A percentile compares a stretch with the other conserved stretches of the same genome.
phyloP scores from a whole-genome alignment of 2,888 invertebrate genomes.

The Linnaemya vulpina region DNA sequence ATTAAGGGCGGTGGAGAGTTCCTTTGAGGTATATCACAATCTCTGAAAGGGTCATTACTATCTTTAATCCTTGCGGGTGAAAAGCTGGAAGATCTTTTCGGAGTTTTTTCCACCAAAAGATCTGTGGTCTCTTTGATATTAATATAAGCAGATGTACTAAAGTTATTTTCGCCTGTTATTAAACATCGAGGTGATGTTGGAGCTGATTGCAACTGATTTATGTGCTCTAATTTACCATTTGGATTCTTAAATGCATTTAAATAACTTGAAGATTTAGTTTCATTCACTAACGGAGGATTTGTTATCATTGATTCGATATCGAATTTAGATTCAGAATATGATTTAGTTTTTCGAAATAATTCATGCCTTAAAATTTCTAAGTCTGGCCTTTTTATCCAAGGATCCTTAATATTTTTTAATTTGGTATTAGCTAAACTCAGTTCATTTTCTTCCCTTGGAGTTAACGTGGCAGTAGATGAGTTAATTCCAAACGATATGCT shows the following conservation, averaged over 20 bases:
- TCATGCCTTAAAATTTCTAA: slow-evolving; percentile 72
- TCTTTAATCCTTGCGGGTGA: slow-evolving; percentile 76
- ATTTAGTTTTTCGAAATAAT: slow-evolving; percentile 76
- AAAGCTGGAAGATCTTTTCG: slow-evolving; percentile 75
- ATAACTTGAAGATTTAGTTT: not conserved
- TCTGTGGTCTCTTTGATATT: slow-evolving; percentile 61
- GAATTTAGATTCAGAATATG: slow-evolving; percentile 76
- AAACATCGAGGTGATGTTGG: slow-evolving; percentile 78
- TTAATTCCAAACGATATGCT: slow-evolving; percentile 75
- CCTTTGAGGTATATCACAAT: slow-evolving; percentile 29
- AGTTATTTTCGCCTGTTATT: slow-evolving; percentile 74
- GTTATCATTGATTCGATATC: slow-evolving; percentile 68
- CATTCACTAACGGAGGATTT: not conserved
- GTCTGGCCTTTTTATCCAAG: slow-evolving; percentile 79
- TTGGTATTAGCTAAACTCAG: not conserved
- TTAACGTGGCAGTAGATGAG: slow-evolving; percentile 1
- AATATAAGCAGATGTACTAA: slow-evolving; percentile 72
- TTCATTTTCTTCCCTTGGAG: not conserved
- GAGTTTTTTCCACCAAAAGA: slow-evolving; percentile 62
- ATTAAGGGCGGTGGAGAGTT: slow-evolving; percentile 65
- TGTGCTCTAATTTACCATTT: not conserved
- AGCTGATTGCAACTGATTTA: slow-evolving; percentile 75
- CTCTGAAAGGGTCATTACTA: slow-evolving; percentile 72
- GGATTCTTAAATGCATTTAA: slow-evolving; percentile 9
- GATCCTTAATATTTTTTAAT: slow-evolving; percentile 73